Conservation (phyloP, 2,113 vertebrate species). For the Stigmatopora nigra region DNA sequence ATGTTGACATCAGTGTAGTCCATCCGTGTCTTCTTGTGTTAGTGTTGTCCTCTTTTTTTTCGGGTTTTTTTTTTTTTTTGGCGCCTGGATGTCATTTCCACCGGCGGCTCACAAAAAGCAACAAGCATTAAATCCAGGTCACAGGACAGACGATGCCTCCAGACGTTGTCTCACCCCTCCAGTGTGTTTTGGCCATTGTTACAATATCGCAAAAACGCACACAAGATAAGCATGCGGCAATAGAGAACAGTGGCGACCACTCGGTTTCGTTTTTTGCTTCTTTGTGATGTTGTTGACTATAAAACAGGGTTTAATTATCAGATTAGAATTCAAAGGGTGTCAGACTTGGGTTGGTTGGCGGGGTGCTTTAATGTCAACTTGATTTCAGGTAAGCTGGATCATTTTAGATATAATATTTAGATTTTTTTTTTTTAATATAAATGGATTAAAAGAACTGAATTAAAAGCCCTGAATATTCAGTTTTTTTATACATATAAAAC, state of each 20-base stretch:
- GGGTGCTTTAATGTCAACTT: no score
- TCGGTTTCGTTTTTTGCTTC: background rate
- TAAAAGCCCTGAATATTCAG: no score
- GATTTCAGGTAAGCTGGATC: no score
- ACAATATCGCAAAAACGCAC: conserved; percentile 8
- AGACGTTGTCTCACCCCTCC: conserved; percentile 10
- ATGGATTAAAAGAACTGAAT: no score
- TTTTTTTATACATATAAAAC: no score
- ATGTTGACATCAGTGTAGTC: background rate
- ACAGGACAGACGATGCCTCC: conserved; percentile 27
- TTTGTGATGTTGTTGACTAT: no score
- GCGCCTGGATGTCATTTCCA: conserved; percentile 17
- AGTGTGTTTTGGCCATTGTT: conserved; percentile 12
- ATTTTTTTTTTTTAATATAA: no score
- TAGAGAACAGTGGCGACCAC: background rate
- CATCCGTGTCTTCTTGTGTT: background rate
- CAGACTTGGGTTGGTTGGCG: background rate
- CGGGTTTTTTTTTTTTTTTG: no score
- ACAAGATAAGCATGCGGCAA: conserved; percentile 6
- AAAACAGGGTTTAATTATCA: no score
- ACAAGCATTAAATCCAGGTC: conserved; percentile 40
- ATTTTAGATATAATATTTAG: no score
- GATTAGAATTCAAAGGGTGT: no score
- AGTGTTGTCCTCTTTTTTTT: background rate
- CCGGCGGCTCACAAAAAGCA: conserved; percentile 15